A percentile compares a stretch with the other conserved stretches of the same genome.
phyloP scores from a whole-genome alignment of 2,113 vertebrate genomes.

The Chaenogobius annularis region DNA sequence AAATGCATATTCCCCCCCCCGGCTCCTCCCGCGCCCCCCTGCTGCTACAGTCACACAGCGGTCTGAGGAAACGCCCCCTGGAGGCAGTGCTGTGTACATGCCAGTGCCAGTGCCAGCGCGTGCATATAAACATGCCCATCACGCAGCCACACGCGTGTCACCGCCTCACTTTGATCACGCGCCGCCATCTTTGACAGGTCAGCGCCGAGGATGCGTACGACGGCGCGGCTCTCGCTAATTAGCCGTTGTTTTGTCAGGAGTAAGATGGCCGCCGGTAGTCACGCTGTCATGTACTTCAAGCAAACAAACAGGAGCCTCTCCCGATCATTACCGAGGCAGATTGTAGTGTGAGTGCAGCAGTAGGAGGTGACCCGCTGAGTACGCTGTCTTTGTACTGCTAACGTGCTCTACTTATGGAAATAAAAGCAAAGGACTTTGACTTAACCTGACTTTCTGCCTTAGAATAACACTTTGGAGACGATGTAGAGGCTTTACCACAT shows the following conservation, averaged over 20 bases:
- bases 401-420: background rate
- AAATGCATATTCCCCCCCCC: too few species aligned
- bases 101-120: background rate
- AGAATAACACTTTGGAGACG: background rate
- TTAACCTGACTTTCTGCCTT: background rate
- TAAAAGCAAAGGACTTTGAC: conserved; percentile 3
- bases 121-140: conserved; percentile 3
- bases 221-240: conserved; percentile 36
- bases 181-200: conserved; percentile 25
- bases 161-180: conserved; percentile 35
- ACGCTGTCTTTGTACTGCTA: background rate
- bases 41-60: conserved; percentile 1
- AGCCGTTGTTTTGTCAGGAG: conserved; percentile 52
- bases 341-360: background rate
- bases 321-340: background rate
- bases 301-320: conserved; percentile 27
- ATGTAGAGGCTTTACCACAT: background rate
- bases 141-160: conserved; percentile 9
- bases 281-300: conserved; percentile 46
- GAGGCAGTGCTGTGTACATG: conserved; percentile 4
- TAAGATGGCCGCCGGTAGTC: conserved; percentile 35
- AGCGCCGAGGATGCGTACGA: conserved; percentile 15
- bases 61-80: conserved; percentile 36
- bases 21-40: background rate
- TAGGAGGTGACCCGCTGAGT: background rate